Evolutionary conservation across 1,140 invertebrate genomes (phyloP), one percentile per base, ranked within the genome.

Genomic region (Saccostrea echinata): DNA sequence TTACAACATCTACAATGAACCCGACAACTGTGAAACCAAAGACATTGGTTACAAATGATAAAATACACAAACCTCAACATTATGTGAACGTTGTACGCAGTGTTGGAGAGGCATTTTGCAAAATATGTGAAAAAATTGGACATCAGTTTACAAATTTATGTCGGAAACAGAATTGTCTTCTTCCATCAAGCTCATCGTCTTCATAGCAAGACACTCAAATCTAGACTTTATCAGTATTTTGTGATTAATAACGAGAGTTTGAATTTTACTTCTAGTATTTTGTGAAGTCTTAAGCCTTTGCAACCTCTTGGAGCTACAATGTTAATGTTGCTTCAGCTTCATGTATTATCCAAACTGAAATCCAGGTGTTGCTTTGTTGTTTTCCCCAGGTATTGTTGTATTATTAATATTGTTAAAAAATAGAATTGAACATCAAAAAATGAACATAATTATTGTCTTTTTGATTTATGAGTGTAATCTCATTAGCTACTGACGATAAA

Each of bases 341-440:
- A 33, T 71, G 30, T 71, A 30, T 30, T 71, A 71, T 71, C 68
- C 68, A 24, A 71, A 71, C 24, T 27, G 68, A 71, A 71, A 71
- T 71, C 68, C 68, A 71, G 68, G 24, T 71, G 27, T 71, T 71
- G 68, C 68, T 71, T 30, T n/a, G 24, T 71, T 71, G 27, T 71
- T 71, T 71, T 27, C 27, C 55, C 55, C n/a, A 71, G 27, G 30
- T 71, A 71, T 71, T 71, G 68, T 71, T 71, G 27, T 27, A 27
- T 71, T 71, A 30, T 71, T n/a, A 33, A 30, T 33, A 33, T 27
- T 27, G 27, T 68, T 24, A 68, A 27, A 68, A 64, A n/a, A n/a
- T n/a, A 68, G n/a, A 68, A n/a, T 24, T 27, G 18, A 68, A 11
- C 12, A 68, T 24, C 30, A 30, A 71, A 71, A 71, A 24, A 12